Base-by-base conservation (phyloP, 2,888 invertebrate species). In the Pollenia labialis region DNA sequence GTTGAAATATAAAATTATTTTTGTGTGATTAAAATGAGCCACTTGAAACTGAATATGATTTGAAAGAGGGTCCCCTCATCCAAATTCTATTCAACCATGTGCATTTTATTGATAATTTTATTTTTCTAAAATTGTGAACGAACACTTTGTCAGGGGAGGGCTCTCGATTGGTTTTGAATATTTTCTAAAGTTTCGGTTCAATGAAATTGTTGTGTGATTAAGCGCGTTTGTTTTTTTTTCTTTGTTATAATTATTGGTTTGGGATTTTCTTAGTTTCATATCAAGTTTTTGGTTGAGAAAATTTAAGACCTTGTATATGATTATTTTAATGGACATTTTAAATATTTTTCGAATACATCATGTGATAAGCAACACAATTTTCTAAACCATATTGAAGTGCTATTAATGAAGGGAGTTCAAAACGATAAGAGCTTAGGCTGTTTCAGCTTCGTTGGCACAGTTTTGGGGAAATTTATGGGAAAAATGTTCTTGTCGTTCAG, bases 241-340 rank as follows among this genome's bases (percentile, higher is more conserved):
- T 75, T 82, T 72, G 9, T 62, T 80, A 12, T 46, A 71, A 71
- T 44, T 50, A 11, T 72, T 81, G 42, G 8, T 32, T 66, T 52
- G 74, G 69, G 66, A 14, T 64, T 64, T 76, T 18, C 40, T 56
- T 68, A 75, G 18, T 87, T 62, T 69, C 52, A 69, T 81, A 72
- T 77, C 77, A 72, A 56, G 23, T 72, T 52, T 77, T 75, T 18
- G 9, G 4, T 42, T 32, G 76, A 72, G 89, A 89, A 90, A 91
- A 91, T 92, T 91, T 91, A 92, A 92, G 91, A 92, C 90, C 90
- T 92, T 90, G 89, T 89, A 90, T 90, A 90, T 90, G 92, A 92
- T 91, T 91, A 92, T 91, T 91, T 92, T 90, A 91, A 92, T 92
- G 92, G 76, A 76, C 16, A 46, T 74, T 79, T 68, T 69, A 54